Percentiles rank a stretch among this genome's conserved stretches.
phyloP scores from a whole-genome alignment of 92 coral and sea anemone genomes.

The Porites cylindrica region DNA sequence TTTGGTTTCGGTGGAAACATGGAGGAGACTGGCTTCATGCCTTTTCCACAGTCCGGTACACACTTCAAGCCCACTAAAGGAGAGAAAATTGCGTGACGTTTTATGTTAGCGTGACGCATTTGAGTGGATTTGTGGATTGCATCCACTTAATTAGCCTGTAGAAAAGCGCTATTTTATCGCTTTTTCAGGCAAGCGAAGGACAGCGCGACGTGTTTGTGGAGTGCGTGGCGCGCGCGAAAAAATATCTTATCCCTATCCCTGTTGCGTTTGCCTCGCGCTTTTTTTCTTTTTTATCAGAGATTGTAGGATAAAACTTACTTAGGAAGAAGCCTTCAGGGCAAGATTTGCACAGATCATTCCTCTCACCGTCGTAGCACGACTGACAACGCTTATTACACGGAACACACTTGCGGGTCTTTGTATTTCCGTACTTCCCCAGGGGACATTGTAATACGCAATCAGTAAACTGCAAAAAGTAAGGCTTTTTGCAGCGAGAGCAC shows the following conservation, averaged over 20 bases:
- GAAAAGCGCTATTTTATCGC: no score
- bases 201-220: no score
- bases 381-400: constrained; percentile 69
- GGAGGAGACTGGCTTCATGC: constrained; percentile 62
- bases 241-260: no score
- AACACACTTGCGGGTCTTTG: constrained; percentile 52
- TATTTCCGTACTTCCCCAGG: constrained; percentile 75
- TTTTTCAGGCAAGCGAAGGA: no score
- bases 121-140: no score
- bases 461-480: constrained; percentile 45
- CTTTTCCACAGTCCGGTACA: constrained; percentile 48
- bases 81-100: background rate
- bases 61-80: constrained; percentile 64
- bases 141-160: no score
- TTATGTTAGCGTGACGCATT: background rate
- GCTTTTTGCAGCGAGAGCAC: constrained; percentile 61
- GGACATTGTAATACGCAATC: constrained; percentile 78
- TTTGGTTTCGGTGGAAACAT: constrained; percentile 74
- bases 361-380: constrained; percentile 74
- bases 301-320: constrained; percentile 56
- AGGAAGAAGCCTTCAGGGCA: constrained; percentile 65
- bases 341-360: constrained; percentile 69
- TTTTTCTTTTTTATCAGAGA: background rate
- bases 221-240: no score
- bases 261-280: no score